These are phyloP conservation scores for Emydocephalus ijimae DNA, from an alignment of 2,113 vertebrate genomes.

Conservation along the genomic window DNA sequence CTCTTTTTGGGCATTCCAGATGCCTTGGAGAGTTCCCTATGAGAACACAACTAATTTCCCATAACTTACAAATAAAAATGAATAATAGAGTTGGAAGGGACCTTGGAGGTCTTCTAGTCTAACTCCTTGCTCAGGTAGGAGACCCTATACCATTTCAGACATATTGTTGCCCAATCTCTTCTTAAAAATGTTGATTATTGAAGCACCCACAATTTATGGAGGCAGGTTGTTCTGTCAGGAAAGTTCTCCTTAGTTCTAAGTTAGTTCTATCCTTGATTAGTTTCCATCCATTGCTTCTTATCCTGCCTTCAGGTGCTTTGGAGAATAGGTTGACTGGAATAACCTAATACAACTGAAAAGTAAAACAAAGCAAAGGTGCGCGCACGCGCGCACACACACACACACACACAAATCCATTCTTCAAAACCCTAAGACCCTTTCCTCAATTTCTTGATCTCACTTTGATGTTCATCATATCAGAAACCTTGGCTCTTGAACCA, in stretches of 20 bases:
- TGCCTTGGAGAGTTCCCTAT: not conserved
- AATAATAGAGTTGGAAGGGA: not conserved
- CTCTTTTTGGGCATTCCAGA: not conserved
- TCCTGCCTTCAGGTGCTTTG: not conserved
- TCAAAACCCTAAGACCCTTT: not conserved
- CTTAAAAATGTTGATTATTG: not conserved
- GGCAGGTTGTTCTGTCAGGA: not conserved
- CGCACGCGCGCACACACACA: not conserved
- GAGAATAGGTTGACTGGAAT: not conserved
- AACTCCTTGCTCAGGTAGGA: not conserved
- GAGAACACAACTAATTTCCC: not conserved
- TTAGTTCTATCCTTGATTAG: not conserved
- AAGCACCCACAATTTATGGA: not conserved
- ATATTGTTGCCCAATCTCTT: not conserved
- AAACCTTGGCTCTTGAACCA: not conserved
- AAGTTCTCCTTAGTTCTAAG: not conserved
- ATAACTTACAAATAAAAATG: not conserved
- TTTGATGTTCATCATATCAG: not conserved
- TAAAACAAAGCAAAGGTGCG: not conserved
- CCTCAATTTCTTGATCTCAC: not conserved
- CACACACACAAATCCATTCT: too few species aligned
- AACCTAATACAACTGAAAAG: not conserved
- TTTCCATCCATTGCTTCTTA: not conserved
- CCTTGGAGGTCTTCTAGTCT: not conserved
- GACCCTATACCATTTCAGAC: not conserved